Base-by-base conservation (phyloP, 2,797 vertebrate species). In the Podarcis lilfordi region DNA sequence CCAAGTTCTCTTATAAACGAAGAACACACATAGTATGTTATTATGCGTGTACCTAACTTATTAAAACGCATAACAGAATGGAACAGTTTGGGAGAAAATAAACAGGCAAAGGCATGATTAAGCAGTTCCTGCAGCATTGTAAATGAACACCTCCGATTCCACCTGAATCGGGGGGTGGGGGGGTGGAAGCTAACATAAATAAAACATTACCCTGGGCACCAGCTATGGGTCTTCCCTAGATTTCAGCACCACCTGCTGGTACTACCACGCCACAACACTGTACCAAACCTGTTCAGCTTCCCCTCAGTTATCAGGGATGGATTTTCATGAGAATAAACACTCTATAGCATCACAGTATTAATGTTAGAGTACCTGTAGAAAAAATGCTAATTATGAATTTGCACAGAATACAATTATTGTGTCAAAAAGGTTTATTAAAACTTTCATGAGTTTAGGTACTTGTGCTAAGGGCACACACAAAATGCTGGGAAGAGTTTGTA, bases 201-300 rank as follows among this genome's bases (percentile, higher is more conserved):
- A 15, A 23, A 79, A 80, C 3, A 8, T 32, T 68, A 68, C 10
- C 32, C 17, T 50, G 29, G 8, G 40, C 75, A 78, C 10, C 37
- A 59, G n/a, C 35, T n/a, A 21, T 5, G 55, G 37, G 25, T 66
- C 76, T 80, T 35, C n/a, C n/a, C 81, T 40, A 69, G 81, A 78
- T 68, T 78, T 27, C 11, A 80, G 69, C 55, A 66, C 88, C 88
- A 81, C 59, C 88, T 89, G 25, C 78, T 32, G 83, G 88, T 50
- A 75, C 2, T 68, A 84, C 2, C 45, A 19, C 4, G 76, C 23
- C 25, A 50, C 4, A 45, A 74, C 77, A 89, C 23, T 29, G 40
- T 71, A 59, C 32, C 59, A 43, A 10, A 75, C 10, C 17, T 9
- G 2, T 23, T 11, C n/a, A 10, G 17, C 35, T 23, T 59, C 8